Conservation (phyloP, 2,888 invertebrate species). For the Pristionchus arcanus region DNA sequence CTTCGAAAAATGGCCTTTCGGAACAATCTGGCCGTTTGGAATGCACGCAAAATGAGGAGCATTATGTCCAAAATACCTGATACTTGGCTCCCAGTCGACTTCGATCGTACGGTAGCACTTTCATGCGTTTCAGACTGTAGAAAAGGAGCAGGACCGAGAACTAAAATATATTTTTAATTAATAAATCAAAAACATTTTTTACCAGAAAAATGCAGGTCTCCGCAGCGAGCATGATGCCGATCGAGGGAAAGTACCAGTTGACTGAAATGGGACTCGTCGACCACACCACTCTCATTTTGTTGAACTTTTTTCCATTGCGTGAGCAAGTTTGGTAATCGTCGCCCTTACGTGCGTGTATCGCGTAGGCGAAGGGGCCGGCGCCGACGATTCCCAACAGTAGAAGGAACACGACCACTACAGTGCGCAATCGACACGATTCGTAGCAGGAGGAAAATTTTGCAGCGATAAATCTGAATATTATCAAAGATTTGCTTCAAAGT, state of each 20-base stretch:
- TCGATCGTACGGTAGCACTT: background rate
- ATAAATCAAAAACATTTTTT: background rate
- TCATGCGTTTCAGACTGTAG: background rate
- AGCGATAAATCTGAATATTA: background rate
- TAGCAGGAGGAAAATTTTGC: background rate
- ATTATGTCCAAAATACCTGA: background rate
- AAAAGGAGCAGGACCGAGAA: background rate
- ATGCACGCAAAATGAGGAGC: no score
- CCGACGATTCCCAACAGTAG: background rate
- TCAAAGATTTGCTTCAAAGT: background rate
- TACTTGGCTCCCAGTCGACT: constrained; percentile 2
- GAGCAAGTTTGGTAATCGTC: background rate
- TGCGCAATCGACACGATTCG: background rate
- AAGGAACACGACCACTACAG: background rate
- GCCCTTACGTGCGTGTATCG: background rate
- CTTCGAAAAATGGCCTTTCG: no score
- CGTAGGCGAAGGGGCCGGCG: background rate
- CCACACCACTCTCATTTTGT: background rate
- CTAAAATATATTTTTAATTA: background rate
- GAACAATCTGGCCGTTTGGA: no score
- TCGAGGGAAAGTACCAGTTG: background rate
- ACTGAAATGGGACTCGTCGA: background rate
- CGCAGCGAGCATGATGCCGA: background rate
- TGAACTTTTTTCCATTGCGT: background rate
- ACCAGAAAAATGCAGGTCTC: background rate